Evolutionary conservation across 64 coral and sea anemone species (phyloP).

Genomic region (Dendrophyllia cribrosa): DNA sequence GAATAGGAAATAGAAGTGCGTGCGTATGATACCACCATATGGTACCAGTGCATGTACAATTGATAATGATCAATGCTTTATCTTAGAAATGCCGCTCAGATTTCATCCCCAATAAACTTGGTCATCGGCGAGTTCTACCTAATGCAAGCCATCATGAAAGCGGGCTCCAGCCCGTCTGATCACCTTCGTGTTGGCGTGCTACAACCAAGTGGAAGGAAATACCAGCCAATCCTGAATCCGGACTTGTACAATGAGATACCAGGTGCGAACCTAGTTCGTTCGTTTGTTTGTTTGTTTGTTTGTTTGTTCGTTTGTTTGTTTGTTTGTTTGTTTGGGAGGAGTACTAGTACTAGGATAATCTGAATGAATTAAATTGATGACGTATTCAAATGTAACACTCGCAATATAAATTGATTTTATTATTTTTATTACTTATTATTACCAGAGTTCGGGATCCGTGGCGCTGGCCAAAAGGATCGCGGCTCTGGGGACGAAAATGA

Average conservation of each 20-base stretch:
- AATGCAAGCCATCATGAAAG: conserved; percentile 62
- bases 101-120: conserved; percentile 23
- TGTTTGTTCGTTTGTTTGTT: neutral
- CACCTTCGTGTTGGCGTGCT: conserved; percentile 39
- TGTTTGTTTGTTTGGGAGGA: neutral
- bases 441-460: no score
- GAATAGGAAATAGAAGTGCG: no score
- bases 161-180: neutral
- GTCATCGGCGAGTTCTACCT: conserved; percentile 43
- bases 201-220: neutral
- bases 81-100: neutral
- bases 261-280: conserved; percentile 7
- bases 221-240: conserved; percentile 12
- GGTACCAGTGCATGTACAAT: no score
- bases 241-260: conserved; percentile 36
- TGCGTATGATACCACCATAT: no score
- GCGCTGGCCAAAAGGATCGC: no score
- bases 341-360: no score
- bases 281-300: neutral
- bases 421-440: no score
- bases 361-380: no score
- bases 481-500: no score
- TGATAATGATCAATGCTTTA: neutral
- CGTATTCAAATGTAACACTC: no score
- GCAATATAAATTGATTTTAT: no score